Conservation (phyloP, 2,888 invertebrate species). For the Cynaeus angustus region DNA sequence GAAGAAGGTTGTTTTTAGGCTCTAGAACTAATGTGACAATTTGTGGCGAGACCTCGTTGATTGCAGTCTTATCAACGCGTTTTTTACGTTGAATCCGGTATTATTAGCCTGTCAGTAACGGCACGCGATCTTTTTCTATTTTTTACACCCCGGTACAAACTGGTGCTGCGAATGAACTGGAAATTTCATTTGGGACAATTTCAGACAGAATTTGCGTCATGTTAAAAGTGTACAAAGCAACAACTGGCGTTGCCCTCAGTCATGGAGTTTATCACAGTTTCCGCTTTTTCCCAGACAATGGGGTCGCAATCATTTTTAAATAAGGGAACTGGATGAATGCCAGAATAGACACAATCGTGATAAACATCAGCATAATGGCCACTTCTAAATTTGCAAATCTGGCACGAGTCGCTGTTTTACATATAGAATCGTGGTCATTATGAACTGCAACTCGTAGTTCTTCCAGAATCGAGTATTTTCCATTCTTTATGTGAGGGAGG, state of each 20-base stretch:
- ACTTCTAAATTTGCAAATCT: slow-evolving; percentile 42
- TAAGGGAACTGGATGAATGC: slow-evolving; percentile 31
- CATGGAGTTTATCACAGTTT: slow-evolving; percentile 5
- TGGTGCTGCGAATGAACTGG: too few species aligned
- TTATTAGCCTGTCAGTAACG: too few species aligned
- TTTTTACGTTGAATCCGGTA: not conserved
- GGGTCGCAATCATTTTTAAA: slow-evolving; percentile 37
- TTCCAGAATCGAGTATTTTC: slow-evolving; percentile 1
- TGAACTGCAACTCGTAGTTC: slow-evolving; percentile 14
- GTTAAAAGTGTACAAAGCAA: not conserved
- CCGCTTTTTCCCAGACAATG: slow-evolving; percentile 1
- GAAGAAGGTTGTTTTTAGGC: not conserved
- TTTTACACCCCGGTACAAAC: not conserved
- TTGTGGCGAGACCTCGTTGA: slow-evolving; percentile 1
- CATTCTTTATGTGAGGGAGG: not conserved
- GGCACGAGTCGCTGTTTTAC: slow-evolving; percentile 26
- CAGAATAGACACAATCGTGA: slow-evolving; percentile 37
- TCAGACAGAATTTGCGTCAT: too few species aligned
- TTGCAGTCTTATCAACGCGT: not conserved
- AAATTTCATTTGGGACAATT: too few species aligned
- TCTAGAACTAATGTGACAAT: slow-evolving; percentile 16
- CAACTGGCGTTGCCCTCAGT: not conserved
- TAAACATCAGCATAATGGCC: slow-evolving; percentile 40
- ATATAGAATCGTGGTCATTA: slow-evolving; percentile 36
- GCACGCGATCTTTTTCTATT: slow-evolving; percentile 2